Percentiles rank a stretch among this genome's conserved stretches.
phyloP scores from a whole-genome alignment of 2,797 vertebrate species.

The Cirrhinus molitorella region DNA sequence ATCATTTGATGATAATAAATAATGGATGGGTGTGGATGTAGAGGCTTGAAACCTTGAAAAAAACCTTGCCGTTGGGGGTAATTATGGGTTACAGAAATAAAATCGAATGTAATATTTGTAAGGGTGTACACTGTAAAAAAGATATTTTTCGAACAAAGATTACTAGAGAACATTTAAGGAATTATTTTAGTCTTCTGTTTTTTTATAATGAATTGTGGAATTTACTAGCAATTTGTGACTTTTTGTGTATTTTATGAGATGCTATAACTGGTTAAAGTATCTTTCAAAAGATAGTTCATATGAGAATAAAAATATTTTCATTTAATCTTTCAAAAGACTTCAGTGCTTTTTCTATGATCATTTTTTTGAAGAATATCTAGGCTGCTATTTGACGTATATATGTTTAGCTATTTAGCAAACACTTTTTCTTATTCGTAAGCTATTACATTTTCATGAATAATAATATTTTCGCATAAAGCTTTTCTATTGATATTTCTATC shows the following conservation, averaged over 20 bases:
- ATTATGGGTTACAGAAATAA: not conserved
- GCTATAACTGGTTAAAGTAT: not conserved
- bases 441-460: too few species aligned
- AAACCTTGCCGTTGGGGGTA: not conserved
- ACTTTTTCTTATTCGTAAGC: too few species aligned
- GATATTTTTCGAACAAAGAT: too few species aligned
- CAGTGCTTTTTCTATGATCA: too few species aligned
- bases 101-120: not conserved
- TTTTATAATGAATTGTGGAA: not conserved
- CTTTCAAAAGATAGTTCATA: not conserved
- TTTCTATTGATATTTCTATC: too few species aligned
- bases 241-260: not conserved
- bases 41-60: not conserved
- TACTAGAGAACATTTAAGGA: too few species aligned
- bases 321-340: too few species aligned
- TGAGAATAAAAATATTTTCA: not conserved
- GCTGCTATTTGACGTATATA: not conserved
- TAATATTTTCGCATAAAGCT: too few species aligned
- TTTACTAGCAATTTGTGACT: too few species aligned
- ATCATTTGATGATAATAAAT: not conserved
- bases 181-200: not conserved
- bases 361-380: not conserved
- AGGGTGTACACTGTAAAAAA: not conserved
- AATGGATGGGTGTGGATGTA: slow-evolving; percentile 1
- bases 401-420: too few species aligned